phyloP scores from a whole-genome alignment of 2,797 vertebrate species.

The Eulemur coronatus region DNA sequence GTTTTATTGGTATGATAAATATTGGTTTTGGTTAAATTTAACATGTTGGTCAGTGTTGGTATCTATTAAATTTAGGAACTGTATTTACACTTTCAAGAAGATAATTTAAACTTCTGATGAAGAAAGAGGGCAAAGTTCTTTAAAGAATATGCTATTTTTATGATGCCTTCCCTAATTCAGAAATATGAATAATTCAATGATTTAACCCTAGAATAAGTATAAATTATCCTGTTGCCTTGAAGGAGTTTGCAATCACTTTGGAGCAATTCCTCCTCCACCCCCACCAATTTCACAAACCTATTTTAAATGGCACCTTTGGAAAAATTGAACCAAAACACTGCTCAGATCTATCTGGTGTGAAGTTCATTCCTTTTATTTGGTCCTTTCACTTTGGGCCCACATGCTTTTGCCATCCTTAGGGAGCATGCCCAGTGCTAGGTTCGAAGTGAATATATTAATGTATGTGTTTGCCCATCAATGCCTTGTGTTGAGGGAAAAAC shows the following conservation, averaged over 20 bases:
- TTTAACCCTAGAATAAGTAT: not conserved
- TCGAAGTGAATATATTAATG: not conserved
- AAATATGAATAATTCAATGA: not conserved
- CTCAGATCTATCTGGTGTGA: not conserved
- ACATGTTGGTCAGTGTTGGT: not conserved
- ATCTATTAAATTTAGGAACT: not conserved
- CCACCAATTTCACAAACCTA: not conserved
- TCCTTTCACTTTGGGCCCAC: not conserved
- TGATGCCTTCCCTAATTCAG: not conserved
- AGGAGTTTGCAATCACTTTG: not conserved
- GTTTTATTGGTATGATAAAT: not conserved
- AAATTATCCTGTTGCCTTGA: not conserved
- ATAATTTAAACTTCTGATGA: not conserved
- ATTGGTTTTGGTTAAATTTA: not conserved
- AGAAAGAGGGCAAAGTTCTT: not conserved
- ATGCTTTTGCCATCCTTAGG: not conserved
- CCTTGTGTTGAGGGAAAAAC: constrained; percentile 59
- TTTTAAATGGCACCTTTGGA: constrained; percentile 4
- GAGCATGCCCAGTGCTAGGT: not conserved
- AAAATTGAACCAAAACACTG: not conserved
- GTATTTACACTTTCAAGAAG: not conserved
- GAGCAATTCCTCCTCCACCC: not conserved
- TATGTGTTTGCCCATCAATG: constrained; percentile 49
- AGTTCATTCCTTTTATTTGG: not conserved
- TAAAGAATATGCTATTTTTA: not conserved